These are phyloP conservation scores for Cinclus cinclus DNA, from an alignment of 2,113 vertebrate species.

Conservation along the genomic window DNA sequence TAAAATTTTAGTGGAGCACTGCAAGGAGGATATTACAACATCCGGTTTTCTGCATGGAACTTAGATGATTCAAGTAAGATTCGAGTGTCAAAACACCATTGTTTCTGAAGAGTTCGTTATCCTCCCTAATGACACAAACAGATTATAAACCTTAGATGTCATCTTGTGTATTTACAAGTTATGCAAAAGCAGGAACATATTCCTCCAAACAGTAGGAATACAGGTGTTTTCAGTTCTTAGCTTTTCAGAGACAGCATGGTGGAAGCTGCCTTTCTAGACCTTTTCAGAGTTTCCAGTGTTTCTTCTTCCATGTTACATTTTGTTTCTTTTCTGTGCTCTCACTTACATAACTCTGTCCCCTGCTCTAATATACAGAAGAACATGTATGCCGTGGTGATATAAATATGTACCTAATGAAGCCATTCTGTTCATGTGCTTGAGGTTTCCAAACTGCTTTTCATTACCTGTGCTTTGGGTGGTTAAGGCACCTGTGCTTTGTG, in stretches of 20 bases:
- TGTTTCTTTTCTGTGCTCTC: neutral
- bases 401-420: neutral
- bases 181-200: neutral
- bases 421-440: neutral
- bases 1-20: neutral
- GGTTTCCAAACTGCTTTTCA: neutral
- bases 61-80: neutral
- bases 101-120: neutral
- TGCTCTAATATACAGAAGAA: neutral
- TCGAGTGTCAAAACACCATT: neutral
- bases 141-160: neutral
- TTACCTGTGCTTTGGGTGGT: neutral
- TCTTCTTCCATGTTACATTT: neutral
- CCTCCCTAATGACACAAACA: neutral
- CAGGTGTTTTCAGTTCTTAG: neutral
- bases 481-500: neutral
- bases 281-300: neutral
- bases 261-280: neutral
- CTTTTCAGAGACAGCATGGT: neutral
- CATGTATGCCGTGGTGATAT: neutral
- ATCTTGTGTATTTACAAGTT: neutral
- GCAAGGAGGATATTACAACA: neutral
- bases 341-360: neutral
- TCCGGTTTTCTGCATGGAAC: neutral
- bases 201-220: neutral